Evolutionary conservation across 1,140 invertebrate species (phyloP).

Genomic region (Danaus melanippus): DNA sequence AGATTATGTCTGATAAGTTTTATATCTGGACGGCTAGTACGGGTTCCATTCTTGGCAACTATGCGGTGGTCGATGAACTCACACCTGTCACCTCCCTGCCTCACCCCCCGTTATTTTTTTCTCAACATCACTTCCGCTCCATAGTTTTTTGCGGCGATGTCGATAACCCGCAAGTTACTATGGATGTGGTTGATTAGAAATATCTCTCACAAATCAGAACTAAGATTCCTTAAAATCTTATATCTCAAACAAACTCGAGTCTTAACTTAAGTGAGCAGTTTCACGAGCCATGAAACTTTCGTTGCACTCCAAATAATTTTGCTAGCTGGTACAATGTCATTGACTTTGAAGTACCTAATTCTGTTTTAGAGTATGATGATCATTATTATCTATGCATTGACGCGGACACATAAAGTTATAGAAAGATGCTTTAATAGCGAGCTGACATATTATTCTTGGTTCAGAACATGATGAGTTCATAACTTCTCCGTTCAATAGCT

Average conservation of each 20-base stretch:
- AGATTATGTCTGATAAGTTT: constrained; percentile 31
- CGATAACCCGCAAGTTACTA: constrained; percentile 59
- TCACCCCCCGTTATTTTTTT: constrained; percentile 58
- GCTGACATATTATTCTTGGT: too few relatives aligned
- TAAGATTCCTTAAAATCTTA: constrained; percentile 43
- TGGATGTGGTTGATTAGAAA: constrained; percentile 62
- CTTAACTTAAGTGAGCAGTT: constrained; percentile 23
- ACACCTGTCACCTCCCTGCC: constrained; percentile 51
- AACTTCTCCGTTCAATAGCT: too few relatives aligned
- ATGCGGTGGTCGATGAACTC: constrained; percentile 53
- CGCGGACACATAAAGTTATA: constrained; percentile 16
- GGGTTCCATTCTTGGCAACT: constrained; percentile 36
- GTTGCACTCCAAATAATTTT: constrained; percentile 36
- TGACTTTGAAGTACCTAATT: constrained; percentile 31
- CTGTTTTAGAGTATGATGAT: constrained; percentile 18
- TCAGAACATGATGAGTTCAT: too few relatives aligned
- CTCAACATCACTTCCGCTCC: constrained; percentile 57
- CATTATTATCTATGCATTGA: constrained; percentile 25
- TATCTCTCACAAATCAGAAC: constrained; percentile 34
- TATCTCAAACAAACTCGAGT: constrained; percentile 14
- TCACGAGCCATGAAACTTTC: constrained; percentile 37
- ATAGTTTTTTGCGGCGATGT: constrained; percentile 54
- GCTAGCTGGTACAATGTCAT: constrained; percentile 31
- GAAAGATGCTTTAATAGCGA: background rate
- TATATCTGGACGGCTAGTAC: constrained; percentile 35